Conservation (phyloP, 2,113 vertebrate genomes). For the Neopipo cinnamomea region DNA sequence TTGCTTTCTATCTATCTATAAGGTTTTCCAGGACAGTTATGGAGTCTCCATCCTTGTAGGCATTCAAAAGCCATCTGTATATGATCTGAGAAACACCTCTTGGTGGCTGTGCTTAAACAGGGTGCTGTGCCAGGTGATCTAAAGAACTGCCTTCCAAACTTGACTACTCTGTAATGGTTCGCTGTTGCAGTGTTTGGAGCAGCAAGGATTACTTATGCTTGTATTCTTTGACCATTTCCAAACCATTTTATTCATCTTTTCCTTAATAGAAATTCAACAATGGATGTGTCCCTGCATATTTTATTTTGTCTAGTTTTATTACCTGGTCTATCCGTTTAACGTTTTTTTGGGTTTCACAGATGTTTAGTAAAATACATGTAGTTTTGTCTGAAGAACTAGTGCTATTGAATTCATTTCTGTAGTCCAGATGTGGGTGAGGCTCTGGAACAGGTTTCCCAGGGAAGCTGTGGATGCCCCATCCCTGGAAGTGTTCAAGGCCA, state of each 20-base stretch:
- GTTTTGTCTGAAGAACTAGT: background rate
- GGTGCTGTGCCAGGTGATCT: background rate
- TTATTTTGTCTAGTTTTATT: background rate
- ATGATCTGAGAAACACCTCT: background rate
- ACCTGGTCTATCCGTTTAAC: background rate
- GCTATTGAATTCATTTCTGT: background rate
- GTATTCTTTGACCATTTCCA: background rate
- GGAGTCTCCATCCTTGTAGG: background rate
- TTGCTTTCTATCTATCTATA: background rate
- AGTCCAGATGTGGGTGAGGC: background rate
- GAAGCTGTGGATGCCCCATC: background rate
- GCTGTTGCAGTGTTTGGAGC: background rate
- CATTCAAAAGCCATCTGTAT: background rate
- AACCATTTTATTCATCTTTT: background rate
- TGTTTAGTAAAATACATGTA: background rate
- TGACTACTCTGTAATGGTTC: background rate
- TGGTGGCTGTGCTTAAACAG: background rate
- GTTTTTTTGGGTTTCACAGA: background rate
- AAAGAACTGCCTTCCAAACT: background rate
- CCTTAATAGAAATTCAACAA: background rate
- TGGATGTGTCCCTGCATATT: background rate
- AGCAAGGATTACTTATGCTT: background rate
- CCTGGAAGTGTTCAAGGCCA: background rate
- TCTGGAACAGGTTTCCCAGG: background rate
- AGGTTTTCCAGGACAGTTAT: background rate